Evolutionary conservation across 2,888 invertebrate genomes (phyloP).

Genomic region (Onthophagus sagittarius): DNA sequence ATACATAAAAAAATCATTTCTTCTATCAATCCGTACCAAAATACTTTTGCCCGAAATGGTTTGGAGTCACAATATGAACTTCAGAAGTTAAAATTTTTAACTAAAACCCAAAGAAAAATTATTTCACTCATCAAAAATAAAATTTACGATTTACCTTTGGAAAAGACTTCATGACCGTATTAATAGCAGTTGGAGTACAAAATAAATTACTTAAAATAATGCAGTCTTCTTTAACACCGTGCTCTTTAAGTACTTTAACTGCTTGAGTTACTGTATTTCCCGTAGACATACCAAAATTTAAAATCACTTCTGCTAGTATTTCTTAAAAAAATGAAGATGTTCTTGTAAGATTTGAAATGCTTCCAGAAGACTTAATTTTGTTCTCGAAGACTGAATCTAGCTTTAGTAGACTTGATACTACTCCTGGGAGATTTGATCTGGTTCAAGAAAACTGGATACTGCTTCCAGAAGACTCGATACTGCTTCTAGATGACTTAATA

Average conservation of each 20-base stretch:
- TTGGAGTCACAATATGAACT: slow-evolving; percentile 90
- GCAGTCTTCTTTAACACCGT: slow-evolving; percentile 88
- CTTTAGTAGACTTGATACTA: no score
- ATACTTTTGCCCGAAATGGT: slow-evolving; percentile 97
- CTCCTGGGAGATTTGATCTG: no score
- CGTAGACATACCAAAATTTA: slow-evolving; percentile 98
- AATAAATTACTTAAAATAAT: slow-evolving; percentile 97
- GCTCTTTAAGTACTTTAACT: slow-evolving; percentile 89
- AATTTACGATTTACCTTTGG: slow-evolving; percentile 56
- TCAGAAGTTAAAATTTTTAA: slow-evolving; percentile 96
- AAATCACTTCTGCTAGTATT: slow-evolving; percentile 92
- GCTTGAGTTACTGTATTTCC: slow-evolving; percentile 95
- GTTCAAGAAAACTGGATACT: no score
- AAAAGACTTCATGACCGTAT: slow-evolving; percentile 77
- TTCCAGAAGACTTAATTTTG: no score
- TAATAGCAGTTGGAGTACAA: slow-evolving; percentile 88
- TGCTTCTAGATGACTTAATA: no score
- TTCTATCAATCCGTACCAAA: slow-evolving; percentile 86
- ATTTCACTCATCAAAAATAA: neutral
- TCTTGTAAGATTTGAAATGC: no score
- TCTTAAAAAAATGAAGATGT: slow-evolving; percentile 54
- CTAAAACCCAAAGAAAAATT: slow-evolving; percentile 46
- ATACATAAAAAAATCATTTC: neutral
- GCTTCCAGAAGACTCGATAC: no score
- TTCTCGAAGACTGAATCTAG: no score